phyloP scores from a whole-genome alignment of 2,113 vertebrate species.

The Peromyscus maniculatus region DNA sequence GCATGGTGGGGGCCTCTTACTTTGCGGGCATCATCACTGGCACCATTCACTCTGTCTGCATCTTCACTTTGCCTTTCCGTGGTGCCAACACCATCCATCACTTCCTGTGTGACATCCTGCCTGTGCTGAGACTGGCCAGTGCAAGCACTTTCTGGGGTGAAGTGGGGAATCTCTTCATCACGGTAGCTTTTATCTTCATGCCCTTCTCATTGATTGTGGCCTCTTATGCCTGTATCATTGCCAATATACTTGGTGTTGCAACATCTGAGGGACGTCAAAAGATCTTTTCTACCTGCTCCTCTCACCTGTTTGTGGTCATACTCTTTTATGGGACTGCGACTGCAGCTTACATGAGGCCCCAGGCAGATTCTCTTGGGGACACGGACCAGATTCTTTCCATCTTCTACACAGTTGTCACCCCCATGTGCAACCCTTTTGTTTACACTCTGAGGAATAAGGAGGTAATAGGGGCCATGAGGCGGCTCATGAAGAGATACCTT shows the following conservation, averaged over 20 bases:
- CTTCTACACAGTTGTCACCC: conserved; percentile 45
- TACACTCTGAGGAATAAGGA: conserved; percentile 70
- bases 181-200: neutral
- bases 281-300: conserved; percentile 76
- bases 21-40: conserved; percentile 43
- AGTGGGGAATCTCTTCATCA: neutral
- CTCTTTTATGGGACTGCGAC: conserved; percentile 51
- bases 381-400: conserved; percentile 14
- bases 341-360: conserved; percentile 18
- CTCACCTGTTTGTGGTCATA: conserved; percentile 62
- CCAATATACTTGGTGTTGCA: neutral
- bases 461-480: conserved; percentile 51
- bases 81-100: conserved; percentile 46
- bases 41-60: conserved; percentile 38
- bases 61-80: conserved; percentile 50
- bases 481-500: conserved; percentile 29
- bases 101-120: conserved; percentile 71
- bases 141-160: conserved; percentile 43
- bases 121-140: conserved; percentile 61
- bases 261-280: conserved; percentile 31
- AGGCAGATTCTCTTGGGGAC: neutral
- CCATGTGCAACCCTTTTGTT: conserved; percentile 67
- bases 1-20: conserved; percentile 21
- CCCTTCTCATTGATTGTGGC: conserved; percentile 53
- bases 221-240: conserved; percentile 58